A percentile compares a stretch with the other conserved stretches of the same genome.
phyloP scores from a whole-genome alignment of 2,797 vertebrate species.

The Naso thynnoides region DNA sequence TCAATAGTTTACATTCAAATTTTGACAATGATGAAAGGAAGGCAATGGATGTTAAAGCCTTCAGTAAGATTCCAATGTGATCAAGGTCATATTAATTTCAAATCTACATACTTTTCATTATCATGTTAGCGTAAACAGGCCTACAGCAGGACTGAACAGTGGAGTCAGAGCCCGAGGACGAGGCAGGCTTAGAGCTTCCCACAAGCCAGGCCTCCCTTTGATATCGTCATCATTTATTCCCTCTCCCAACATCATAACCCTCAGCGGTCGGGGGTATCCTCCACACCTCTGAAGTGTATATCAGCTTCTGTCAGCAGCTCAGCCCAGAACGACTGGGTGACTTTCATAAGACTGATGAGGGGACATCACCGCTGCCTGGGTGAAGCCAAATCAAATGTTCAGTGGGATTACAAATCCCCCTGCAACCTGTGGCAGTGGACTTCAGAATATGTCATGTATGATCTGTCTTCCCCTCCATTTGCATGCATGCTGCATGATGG shows the following conservation, averaged over 20 bases:
- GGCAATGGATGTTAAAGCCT: slow-evolving; percentile 7
- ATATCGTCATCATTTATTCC: slow-evolving; percentile 67
- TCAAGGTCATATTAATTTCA: slow-evolving; percentile 29
- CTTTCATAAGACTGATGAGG: slow-evolving; percentile 48
- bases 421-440: slow-evolving; percentile 7
- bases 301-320: slow-evolving; percentile 40
- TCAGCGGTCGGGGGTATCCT: slow-evolving; percentile 53
- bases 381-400: slow-evolving; percentile 34
- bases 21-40: slow-evolving; percentile 15
- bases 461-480: slow-evolving; percentile 4
- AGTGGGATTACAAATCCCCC: slow-evolving; percentile 21
- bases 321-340: slow-evolving; percentile 32
- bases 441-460: neutral
- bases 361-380: neutral
- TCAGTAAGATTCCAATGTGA: neutral
- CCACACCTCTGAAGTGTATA: slow-evolving; percentile 56
- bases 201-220: slow-evolving; percentile 57
- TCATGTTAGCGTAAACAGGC: slow-evolving; percentile 2
- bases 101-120: neutral
- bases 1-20: neutral
- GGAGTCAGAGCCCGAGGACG: slow-evolving; percentile 26
- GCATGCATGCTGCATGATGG: neutral
- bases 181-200: slow-evolving; percentile 20
- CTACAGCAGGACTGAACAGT: slow-evolving; percentile 4
- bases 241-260: slow-evolving; percentile 58